A percentile compares a stretch with the other conserved stretches of the same genome.
Conservation (phyloP, 2,797 vertebrate genomes). For the Pseudotriccus pelzelni region DNA sequence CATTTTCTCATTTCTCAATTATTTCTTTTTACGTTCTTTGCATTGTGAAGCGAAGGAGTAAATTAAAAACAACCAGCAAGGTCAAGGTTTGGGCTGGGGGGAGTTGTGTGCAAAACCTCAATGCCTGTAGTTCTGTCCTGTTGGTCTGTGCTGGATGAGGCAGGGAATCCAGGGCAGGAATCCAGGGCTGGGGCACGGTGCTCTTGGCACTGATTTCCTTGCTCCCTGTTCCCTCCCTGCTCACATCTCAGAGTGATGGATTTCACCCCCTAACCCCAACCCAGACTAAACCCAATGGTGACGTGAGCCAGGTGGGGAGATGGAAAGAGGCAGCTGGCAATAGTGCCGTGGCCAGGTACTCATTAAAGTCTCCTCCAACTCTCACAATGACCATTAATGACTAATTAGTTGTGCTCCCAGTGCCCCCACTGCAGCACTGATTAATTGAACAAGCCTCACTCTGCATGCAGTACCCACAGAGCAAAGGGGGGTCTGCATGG, state of each 20-base stretch:
- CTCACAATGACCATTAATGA: not conserved
- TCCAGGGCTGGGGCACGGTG: not conserved
- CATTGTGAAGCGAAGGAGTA: not conserved
- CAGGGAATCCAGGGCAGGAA: not conserved
- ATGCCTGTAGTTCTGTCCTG: not conserved
- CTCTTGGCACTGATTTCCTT: not conserved
- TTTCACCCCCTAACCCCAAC: not conserved
- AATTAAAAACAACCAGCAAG: not conserved
- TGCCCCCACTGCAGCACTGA: not conserved
- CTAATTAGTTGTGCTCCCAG: not conserved
- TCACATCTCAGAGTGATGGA: not conserved
- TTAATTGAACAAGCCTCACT: not conserved
- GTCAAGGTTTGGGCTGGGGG: not conserved
- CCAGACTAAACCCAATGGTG: not conserved
- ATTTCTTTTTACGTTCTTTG: slow-evolving; percentile 8
- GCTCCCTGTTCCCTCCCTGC: not conserved
- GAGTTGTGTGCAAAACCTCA: not conserved
- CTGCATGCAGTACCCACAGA: rapidly evolving
- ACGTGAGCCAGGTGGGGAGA: not conserved
- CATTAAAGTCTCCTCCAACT: not conserved
- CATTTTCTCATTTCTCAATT: slow-evolving; percentile 11
- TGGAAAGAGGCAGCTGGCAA: not conserved
- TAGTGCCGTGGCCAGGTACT: not conserved
- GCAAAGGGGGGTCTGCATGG: not conserved
- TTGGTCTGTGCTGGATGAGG: not conserved